Evolutionary conservation across 2,113 vertebrate genomes (phyloP), one percentile per base, ranked within the genome.

Genomic region (Corythornis cristatus): DNA sequence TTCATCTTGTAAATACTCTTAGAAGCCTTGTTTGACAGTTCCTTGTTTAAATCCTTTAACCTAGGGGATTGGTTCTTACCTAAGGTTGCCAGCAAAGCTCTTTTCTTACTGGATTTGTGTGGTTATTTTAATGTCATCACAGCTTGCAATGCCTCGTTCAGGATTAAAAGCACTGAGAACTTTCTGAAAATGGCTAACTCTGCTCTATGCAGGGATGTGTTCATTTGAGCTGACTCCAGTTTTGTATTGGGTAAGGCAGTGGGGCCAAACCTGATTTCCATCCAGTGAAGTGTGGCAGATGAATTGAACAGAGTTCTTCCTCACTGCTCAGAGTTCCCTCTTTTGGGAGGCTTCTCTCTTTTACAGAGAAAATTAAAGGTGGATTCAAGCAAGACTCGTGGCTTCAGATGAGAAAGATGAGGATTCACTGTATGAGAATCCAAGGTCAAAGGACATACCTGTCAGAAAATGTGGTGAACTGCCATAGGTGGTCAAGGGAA

Each of bases 11-110:
- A 75, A 77, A 83, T 86, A 50, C 46, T 9, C 60, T 37, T 29
- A 31, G 19, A 68, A 40, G n/a, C n/a, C 25, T 62, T 75, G 35
- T 88, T 86, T 90, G 83, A 43, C 40, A 78, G 65, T 35, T 78
- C 33, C 50, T 78, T 60, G 31, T 81, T 92, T 71, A 89, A 85
- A 73, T 82, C 57, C 48, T 65, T 92, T 65, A 67, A 75, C 82
- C 53, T 84, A n/a, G 18, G 42, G 70, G 67, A 56, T 79, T 93
- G 82, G 18, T 78, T 74, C 58, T 82, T 67, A 46, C 2, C 1
- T 67, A 61, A 37, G 10, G 16, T 60, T 86, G 86, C 68, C 70
- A 78, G 72, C 53, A 67, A 71, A 90, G 57, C 60, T 88, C 45
- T 50, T 68, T 53, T 65, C n/a, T 61, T 88, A 2, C 61, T 80